These are phyloP conservation scores for Polietes domitor DNA, from an alignment of 2,888 invertebrate species.

Conservation along the genomic window DNA sequence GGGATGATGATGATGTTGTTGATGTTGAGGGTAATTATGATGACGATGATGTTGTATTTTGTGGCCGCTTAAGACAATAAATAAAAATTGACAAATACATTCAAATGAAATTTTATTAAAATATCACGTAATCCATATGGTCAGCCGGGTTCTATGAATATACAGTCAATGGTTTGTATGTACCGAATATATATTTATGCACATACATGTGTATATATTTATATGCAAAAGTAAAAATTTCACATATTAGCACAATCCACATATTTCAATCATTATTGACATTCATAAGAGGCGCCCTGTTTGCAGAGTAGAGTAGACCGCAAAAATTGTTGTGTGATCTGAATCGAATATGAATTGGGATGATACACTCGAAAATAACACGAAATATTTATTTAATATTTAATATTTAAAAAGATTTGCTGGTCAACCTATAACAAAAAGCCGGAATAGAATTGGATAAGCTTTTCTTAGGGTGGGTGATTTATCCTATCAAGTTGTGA, in stretches of 20 bases:
- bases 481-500: too few relatives aligned
- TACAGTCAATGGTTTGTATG: not conserved
- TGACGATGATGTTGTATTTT: not conserved
- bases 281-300: slow-evolving; percentile 20
- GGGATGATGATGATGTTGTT: not conserved
- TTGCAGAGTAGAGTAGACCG: not conserved
- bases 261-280: slow-evolving; percentile 29
- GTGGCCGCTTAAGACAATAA: not conserved
- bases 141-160: not conserved
- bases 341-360: not conserved
- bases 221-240: not conserved
- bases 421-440: too few relatives aligned
- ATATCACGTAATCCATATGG: slow-evolving; percentile 9
- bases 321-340: slow-evolving; percentile 25
- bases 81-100: slow-evolving; percentile 12
- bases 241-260: slow-evolving; percentile 10
- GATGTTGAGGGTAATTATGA: not conserved
- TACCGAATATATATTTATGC: not conserved
- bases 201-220: not conserved
- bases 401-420: too few relatives aligned
- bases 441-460: too few relatives aligned
- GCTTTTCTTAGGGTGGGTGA: too few relatives aligned
- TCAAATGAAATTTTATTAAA: slow-evolving; percentile 5
- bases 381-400: too few relatives aligned
- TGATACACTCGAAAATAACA: not conserved